phyloP scores from a whole-genome alignment of 2,113 vertebrate species.

The western clawed frog (Xenopus tropicalis) region DNA sequence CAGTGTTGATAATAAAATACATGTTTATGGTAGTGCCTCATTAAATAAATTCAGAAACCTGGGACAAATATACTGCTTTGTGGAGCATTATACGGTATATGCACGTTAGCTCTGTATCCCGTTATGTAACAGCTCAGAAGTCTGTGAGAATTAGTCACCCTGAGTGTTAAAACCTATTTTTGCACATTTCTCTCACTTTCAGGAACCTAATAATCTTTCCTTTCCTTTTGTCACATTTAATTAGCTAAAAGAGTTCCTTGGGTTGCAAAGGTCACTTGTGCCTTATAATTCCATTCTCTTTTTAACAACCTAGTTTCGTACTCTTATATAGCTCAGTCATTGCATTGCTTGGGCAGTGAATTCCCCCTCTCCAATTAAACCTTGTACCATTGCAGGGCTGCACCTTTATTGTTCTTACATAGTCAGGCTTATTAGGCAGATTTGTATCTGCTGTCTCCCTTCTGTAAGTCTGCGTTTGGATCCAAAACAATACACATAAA shows the following conservation, averaged over 20 bases:
- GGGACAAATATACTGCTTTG: too few relatives aligned
- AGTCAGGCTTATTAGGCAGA: too few relatives aligned
- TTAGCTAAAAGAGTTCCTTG: neutral
- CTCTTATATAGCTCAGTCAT: neutral
- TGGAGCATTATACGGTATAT: too few relatives aligned
- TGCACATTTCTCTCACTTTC: neutral
- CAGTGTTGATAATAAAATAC: too few relatives aligned
- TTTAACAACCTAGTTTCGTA: neutral
- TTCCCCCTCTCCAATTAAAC: neutral
- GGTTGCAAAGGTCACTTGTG: neutral
- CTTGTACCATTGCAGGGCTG: neutral
- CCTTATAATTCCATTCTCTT: neutral
- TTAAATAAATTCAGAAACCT: too few relatives aligned
- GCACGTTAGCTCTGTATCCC: too few relatives aligned
- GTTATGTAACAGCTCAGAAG: neutral
- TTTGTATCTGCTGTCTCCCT: too few relatives aligned
- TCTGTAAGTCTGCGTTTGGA: too few relatives aligned
- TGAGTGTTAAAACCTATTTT: neutral
- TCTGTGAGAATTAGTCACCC: neutral
- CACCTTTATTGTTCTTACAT: neutral
- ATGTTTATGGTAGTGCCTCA: too few relatives aligned
- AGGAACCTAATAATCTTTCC: neutral
- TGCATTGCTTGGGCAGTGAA: neutral
- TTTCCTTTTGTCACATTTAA: slow-evolving; percentile 10
- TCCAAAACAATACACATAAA: too few relatives aligned